A percentile compares a stretch with the other conserved stretches of the same genome.
These are phyloP conservation scores for Drosophila kanekoi DNA, from an alignment of 2,888 invertebrate species.

Conservation along the genomic window DNA sequence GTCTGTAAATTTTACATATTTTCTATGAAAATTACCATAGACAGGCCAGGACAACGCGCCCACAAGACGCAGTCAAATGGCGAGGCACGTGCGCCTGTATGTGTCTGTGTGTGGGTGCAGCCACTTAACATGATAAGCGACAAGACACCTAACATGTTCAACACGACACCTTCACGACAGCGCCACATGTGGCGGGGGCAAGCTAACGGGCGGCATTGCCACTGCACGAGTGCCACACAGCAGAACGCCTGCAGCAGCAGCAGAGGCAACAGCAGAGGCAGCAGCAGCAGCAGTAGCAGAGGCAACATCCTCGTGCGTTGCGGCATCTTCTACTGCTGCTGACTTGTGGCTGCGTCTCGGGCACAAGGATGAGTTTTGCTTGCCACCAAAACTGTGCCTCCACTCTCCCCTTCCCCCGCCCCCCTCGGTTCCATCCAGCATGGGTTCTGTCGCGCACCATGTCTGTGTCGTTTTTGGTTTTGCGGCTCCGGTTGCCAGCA, in stretches of 20 bases:
- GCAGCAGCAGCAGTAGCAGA: not conserved
- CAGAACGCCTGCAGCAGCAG: constrained; percentile 45
- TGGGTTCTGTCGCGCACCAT: constrained; percentile 17
- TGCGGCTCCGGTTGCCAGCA: constrained; percentile 44
- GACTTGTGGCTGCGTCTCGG: constrained; percentile 54
- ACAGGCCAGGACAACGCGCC: constrained; percentile 45
- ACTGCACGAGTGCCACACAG: constrained; percentile 24
- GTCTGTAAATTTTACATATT: constrained; percentile 74
- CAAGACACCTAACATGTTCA: constrained; percentile 79
- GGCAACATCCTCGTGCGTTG: constrained; percentile 6
- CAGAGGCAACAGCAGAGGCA: constrained; percentile 34
- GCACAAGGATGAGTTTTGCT: constrained; percentile 24
- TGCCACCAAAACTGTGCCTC: not conserved
- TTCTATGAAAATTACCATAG: constrained; percentile 78
- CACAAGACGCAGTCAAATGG: constrained; percentile 38
- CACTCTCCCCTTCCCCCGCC: not conserved
- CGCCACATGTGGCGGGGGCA: constrained; percentile 48
- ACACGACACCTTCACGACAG: constrained; percentile 79
- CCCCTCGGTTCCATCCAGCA: too few relatives aligned
- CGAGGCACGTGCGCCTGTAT: constrained; percentile 62
- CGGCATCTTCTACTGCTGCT: constrained; percentile 40
- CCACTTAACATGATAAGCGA: constrained; percentile 79
- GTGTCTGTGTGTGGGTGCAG: constrained; percentile 9
- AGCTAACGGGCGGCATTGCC: constrained; percentile 13
- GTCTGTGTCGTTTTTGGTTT: constrained; percentile 39